phyloP scores from a whole-genome alignment of 92 coral and sea anemone genomes.

The Epizoanthus fatuus region DNA sequence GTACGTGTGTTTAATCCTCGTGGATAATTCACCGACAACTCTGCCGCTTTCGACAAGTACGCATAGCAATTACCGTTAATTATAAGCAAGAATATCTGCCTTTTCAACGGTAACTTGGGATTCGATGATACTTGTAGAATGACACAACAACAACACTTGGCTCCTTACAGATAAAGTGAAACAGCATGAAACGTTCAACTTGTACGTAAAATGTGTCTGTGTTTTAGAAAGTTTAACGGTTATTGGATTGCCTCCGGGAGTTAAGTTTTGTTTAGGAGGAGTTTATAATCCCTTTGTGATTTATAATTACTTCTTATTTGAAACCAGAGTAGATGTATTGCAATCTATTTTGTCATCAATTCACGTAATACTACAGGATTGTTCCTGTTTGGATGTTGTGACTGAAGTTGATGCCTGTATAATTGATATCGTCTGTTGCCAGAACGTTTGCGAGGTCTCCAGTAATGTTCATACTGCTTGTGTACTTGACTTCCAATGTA shows the following conservation, averaged over 20 bases:
- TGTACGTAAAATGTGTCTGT: not conserved
- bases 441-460: not conserved
- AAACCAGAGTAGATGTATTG: not conserved
- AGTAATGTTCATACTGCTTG: not conserved
- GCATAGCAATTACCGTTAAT: no score
- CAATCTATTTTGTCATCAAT: slow-evolving; percentile 8
- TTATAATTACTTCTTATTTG: slow-evolving; percentile 2
- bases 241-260: slow-evolving; percentile 7
- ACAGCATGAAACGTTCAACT: no score
- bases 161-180: no score
- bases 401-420: not conserved
- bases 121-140: no score
- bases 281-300: not conserved
- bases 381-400: not conserved
- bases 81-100: no score
- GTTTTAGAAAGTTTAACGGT: not conserved
- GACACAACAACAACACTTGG: no score
- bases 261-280: not conserved
- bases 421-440: not conserved
- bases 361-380: not conserved
- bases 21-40: no score
- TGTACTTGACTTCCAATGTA: not conserved
- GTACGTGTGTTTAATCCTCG: no score
- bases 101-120: no score
- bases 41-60: no score